Conservation (phyloP, 2,888 invertebrate genomes). For the Tricholauxania praeusta region DNA sequence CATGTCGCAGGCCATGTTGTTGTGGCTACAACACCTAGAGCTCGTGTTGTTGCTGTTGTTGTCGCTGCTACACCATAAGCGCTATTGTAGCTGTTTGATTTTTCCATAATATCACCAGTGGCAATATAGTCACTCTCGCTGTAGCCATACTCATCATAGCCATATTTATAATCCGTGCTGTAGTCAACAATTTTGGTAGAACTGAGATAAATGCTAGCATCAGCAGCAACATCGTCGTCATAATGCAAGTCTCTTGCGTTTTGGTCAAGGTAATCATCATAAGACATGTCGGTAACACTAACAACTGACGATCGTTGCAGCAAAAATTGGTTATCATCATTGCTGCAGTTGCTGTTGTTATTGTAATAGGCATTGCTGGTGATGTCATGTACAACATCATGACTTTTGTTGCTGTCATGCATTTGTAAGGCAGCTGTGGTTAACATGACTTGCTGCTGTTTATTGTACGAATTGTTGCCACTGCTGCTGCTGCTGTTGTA, state of each 20-base stretch:
- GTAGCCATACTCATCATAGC: conserved; percentile 56
- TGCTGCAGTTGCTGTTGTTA: conserved; percentile 33
- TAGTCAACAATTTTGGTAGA: conserved; percentile 51
- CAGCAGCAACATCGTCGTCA: background rate
- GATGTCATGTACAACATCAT: conserved; percentile 13
- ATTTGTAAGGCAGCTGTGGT: conserved; percentile 9
- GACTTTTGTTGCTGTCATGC: background rate
- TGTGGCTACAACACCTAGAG: conserved; percentile 20
- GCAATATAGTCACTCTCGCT: conserved; percentile 56
- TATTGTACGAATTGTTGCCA: conserved; percentile 10
- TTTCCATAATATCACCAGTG: conserved; percentile 51
- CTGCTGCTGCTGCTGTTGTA: background rate
- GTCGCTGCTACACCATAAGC: conserved; percentile 30
- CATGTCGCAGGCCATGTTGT: conserved; percentile 17
- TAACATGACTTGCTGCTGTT: conserved; percentile 1
- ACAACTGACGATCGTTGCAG: background rate
- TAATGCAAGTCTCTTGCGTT: background rate
- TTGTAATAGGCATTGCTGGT: conserved; percentile 25
- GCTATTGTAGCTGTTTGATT: conserved; percentile 32
- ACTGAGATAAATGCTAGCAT: background rate
- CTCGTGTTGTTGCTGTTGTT: background rate
- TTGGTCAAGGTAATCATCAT: conserved; percentile 21
- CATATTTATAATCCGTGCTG: conserved; percentile 52
- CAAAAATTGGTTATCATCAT: conserved; percentile 35
- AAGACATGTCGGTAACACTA: background rate